phyloP scores from a whole-genome alignment of 2,113 vertebrate genomes.

The Sterrhoptilus dennistouni region DNA sequence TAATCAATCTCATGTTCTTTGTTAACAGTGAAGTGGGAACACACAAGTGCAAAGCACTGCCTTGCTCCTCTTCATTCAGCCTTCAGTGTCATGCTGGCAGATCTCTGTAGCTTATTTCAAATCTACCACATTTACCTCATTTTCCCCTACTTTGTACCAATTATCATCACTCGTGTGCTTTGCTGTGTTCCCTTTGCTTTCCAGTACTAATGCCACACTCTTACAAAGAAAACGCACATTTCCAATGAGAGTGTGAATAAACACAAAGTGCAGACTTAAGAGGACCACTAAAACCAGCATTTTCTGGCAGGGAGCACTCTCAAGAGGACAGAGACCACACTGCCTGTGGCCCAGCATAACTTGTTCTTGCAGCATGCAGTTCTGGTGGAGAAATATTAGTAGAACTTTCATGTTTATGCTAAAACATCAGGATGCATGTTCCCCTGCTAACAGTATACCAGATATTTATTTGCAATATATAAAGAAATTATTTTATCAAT shows the following conservation, averaged over 20 bases:
- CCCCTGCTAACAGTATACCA: neutral
- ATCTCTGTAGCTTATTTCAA: neutral
- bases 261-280: neutral
- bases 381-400: neutral
- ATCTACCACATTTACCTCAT: neutral
- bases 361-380: neutral
- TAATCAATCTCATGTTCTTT: neutral
- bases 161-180: accelerated
- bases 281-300: neutral
- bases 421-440: neutral
- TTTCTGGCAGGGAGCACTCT: neutral
- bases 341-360: neutral
- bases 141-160: neutral
- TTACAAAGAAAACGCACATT: neutral
- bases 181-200: neutral
- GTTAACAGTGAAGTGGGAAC: neutral
- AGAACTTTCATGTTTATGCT: neutral
- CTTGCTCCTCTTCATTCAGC: neutral
- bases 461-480: neutral
- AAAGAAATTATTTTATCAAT: neutral
- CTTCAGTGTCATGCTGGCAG: neutral
- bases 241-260: neutral
- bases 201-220: neutral
- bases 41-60: neutral
- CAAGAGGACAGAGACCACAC: neutral